phyloP scores from a whole-genome alignment of 1,140 invertebrate species.

The Cydia pomonella region DNA sequence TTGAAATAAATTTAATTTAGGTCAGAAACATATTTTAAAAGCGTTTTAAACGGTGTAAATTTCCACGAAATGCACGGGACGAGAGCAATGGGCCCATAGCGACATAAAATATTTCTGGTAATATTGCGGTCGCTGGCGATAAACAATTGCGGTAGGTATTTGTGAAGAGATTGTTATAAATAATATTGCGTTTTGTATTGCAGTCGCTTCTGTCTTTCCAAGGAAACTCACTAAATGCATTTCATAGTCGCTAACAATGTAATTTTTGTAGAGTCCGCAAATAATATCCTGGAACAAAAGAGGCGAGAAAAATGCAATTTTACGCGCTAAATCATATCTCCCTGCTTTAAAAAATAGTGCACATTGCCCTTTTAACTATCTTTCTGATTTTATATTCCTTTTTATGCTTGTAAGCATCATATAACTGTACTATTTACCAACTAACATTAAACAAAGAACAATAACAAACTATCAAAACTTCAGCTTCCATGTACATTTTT shows the following conservation, averaged over 20 bases:
- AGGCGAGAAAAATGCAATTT: conserved; percentile 1
- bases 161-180: conserved; percentile 74
- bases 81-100: conserved; percentile 60
- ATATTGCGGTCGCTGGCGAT: conserved; percentile 71
- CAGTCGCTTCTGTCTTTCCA: neutral
- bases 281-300: conserved; percentile 5
- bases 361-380: neutral
- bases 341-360: conserved; percentile 2
- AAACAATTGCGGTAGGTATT: conserved; percentile 63
- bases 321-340: conserved; percentile 7
- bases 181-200: conserved; percentile 67
- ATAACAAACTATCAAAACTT: conserved; percentile 53
- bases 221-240: conserved; percentile 22
- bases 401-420: neutral
- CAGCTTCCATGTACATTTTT: conserved; percentile 53
- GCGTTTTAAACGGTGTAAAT: conserved; percentile 55
- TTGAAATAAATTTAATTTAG: conserved; percentile 62
- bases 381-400: neutral
- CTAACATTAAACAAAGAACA: neutral
- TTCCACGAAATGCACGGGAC: conserved; percentile 53
- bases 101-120: conserved; percentile 73
- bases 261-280: conserved; percentile 19
- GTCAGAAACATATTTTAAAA: conserved; percentile 61
- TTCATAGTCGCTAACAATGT: conserved; percentile 9
- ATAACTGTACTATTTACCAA: neutral